Conservation (phyloP, 2,888 invertebrate genomes). For the Halocaridina rubra region DNA sequence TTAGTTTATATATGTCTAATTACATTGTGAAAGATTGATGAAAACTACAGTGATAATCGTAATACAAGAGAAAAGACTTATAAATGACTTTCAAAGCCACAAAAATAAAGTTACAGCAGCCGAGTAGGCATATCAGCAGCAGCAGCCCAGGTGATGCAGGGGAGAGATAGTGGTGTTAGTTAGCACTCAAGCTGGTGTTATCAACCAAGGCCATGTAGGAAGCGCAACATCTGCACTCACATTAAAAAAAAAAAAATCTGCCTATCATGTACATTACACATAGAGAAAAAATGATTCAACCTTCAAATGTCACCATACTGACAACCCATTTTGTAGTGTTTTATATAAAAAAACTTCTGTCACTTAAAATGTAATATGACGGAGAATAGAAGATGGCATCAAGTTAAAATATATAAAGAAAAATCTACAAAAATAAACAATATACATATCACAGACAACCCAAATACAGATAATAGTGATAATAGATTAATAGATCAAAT, state of each 20-base stretch:
- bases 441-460: no score
- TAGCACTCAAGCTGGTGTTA: slow-evolving; percentile 39
- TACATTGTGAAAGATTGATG: not conserved
- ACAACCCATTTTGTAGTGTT: no score
- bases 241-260: not conserved
- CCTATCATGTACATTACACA: not conserved
- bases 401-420: no score
- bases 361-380: no score
- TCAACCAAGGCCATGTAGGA: slow-evolving; percentile 17
- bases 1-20: not conserved
- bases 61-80: not conserved
- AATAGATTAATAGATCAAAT: no score
- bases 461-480: no score
- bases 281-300: no score
- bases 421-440: no score
- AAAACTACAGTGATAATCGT: not conserved
- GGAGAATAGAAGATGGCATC: no score
- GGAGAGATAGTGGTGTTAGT: slow-evolving; percentile 32
- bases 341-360: no score
- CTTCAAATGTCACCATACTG: no score
- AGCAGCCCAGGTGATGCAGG: slow-evolving; percentile 27
- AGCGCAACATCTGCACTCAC: slow-evolving; percentile 2
- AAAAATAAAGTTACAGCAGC: slow-evolving; percentile 25
- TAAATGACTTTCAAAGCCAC: not conserved
- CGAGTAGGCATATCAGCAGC: slow-evolving; percentile 20